Conservation (phyloP, 2,888 invertebrate genomes). For the Cynaeus angustus region DNA sequence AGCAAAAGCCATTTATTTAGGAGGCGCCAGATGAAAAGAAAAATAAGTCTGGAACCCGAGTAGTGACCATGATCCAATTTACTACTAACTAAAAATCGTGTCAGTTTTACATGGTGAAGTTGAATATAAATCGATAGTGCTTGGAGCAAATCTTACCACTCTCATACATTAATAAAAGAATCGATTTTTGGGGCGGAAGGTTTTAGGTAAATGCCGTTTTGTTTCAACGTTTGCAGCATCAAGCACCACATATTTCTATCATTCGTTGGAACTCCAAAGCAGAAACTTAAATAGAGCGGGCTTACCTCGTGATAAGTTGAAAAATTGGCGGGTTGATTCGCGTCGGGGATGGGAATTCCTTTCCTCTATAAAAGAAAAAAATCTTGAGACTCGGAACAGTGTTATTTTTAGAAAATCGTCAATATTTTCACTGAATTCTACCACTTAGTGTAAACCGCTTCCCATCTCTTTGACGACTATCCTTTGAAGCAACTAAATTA, state of each 20-base stretch:
- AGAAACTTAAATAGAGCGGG: conserved; percentile 6
- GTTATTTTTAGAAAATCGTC: too few species aligned
- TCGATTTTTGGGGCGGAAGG: conserved; percentile 9
- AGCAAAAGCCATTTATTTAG: neutral
- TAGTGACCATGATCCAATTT: neutral
- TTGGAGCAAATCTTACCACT: conserved; percentile 47
- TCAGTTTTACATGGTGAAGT: conserved; percentile 31
- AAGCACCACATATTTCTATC: conserved; percentile 72
- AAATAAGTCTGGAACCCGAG: conserved; percentile 11
- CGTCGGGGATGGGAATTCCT: conserved; percentile 68
- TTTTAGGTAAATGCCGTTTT: too few species aligned
- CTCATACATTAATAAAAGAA: conserved; percentile 42
- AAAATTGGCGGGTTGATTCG: conserved; percentile 68
- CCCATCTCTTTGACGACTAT: neutral
- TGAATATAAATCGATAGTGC: conserved; percentile 41
- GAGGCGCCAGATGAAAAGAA: conserved; percentile 20
- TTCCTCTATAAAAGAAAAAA: conserved; percentile 68
- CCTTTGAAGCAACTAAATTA: neutral
- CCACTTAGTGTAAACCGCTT: too few species aligned
- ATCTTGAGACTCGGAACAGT: too few species aligned
- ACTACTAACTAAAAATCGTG: conserved; percentile 22
- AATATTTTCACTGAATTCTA: too few species aligned
- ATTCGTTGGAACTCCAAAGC: conserved; percentile 44
- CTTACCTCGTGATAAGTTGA: conserved; percentile 67
- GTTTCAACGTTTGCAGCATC: conserved; percentile 57